Conservation (phyloP, 2,113 vertebrate genomes). For the Varanus komodoensis region DNA sequence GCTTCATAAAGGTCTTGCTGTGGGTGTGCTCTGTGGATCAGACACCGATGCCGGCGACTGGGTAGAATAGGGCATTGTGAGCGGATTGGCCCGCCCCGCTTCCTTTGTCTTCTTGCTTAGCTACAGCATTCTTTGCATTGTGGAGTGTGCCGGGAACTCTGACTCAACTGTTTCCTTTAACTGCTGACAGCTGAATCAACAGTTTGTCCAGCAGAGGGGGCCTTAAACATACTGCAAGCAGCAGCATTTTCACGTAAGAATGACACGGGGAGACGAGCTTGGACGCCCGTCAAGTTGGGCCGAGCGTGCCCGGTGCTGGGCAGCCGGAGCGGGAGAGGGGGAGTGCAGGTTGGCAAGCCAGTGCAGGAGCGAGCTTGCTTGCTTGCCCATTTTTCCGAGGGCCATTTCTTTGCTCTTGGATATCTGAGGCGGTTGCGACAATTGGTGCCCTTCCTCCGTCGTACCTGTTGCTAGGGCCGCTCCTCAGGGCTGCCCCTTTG, state of each 20-base stretch:
- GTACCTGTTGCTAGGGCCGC: not conserved
- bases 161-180: not conserved
- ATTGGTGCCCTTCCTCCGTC: not conserved
- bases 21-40: not conserved
- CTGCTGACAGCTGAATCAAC: constrained; percentile 2
- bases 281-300: not conserved
- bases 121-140: not conserved
- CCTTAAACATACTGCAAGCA: constrained; percentile 23
- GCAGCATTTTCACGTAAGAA: not conserved
- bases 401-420: not conserved
- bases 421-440: not conserved
- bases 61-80: not conserved
- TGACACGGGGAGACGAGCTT: not conserved
- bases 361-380: not conserved
- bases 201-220: not conserved
- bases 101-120: constrained; percentile 10
- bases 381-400: not conserved
- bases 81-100: not conserved
- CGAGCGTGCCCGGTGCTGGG: not conserved
- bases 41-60: not conserved
- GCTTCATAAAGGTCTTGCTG: not conserved
- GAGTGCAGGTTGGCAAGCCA: not conserved
- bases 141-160: not conserved
- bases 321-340: too few species aligned
- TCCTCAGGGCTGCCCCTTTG: too few species aligned